Evolutionary conservation across 2,113 vertebrate genomes (phyloP).

Genomic region (Centropus unirufus): DNA sequence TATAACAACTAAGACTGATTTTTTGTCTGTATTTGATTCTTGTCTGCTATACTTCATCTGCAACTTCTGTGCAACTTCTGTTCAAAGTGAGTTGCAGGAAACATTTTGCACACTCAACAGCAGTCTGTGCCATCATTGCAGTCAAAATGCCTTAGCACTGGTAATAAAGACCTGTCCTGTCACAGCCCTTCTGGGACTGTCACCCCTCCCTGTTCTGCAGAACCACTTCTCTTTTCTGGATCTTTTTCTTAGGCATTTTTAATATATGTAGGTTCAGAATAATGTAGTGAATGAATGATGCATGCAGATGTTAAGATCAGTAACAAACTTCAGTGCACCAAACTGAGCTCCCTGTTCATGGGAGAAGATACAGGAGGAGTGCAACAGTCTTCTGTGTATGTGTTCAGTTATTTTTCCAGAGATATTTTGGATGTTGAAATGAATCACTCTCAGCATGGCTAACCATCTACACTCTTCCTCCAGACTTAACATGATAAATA

Average conservation of each 20-base stretch:
- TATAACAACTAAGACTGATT: not conserved
- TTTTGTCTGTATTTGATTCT: not conserved
- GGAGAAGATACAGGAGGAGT: not conserved
- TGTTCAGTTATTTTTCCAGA: not conserved
- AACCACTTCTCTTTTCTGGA: not conserved
- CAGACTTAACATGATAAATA: not conserved
- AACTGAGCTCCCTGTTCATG: not conserved
- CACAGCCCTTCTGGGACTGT: not conserved
- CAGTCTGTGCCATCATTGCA: not conserved
- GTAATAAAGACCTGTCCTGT: not conserved
- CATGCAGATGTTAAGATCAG: not conserved
- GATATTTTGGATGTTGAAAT: not conserved
- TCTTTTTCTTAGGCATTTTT: not conserved
- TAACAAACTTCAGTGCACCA: not conserved
- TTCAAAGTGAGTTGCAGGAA: not conserved
- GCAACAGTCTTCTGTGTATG: not conserved
- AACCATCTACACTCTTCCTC: not conserved
- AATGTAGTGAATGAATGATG: not conserved
- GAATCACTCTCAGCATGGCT: not conserved
- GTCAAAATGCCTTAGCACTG: not conserved
- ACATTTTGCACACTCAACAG: not conserved
- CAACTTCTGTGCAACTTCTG: not conserved
- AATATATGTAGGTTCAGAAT: not conserved
- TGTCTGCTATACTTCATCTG: not conserved
- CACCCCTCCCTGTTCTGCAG: not conserved